Evolutionary conservation across 2,888 invertebrate species (phyloP), one percentile per base, ranked within the genome.

Genomic region (Agriopis marginaria): DNA sequence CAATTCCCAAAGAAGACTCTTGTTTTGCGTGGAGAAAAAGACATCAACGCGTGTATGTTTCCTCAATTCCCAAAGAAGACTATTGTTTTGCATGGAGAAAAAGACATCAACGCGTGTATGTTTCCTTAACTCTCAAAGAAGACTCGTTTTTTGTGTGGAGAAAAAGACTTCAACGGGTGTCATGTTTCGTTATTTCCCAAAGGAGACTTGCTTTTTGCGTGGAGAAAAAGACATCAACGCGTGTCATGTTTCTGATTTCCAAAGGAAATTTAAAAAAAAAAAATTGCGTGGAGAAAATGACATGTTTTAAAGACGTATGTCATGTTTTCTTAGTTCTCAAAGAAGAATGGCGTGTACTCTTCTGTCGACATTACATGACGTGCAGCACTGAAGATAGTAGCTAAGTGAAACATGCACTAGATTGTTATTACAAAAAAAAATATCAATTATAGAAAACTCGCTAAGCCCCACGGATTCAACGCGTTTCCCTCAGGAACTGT

Each of bases 161-260:
- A 64, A 86, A 87, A 87, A 88, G 89, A 88, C 82, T 78, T 89
- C 86, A 87, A 88, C 89, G 87, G 77, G 66, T 51, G 67, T 49
- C 0, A 68, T 58, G 55, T 63, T 59, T 53, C 44, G 23, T 23
- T 9, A 50, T 11, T 10, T 62, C 56, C 56, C 32, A 32, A 32
- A 32, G 32, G 32, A 32, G 32, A 32, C 32, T 23, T 2, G 0
- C 3, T 2, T 32, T 14, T 45, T 39, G 9, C 9, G 7, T 23
- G 76, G 69, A 84, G 82, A 64, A 86, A 87, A 87, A 88, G 89
- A 88, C 82, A 78, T 88, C 86, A 87, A 88, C 89, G 87, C 78
- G 65, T 51, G 67, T 47, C 0, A 68, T 58, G 55, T 63, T 59
- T 53, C 44, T 8, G 45, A 11, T 11, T 62, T 51, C 56, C 17